phyloP scores from a whole-genome alignment of 1,140 invertebrate species.

The Bactericera cockerelli region DNA sequence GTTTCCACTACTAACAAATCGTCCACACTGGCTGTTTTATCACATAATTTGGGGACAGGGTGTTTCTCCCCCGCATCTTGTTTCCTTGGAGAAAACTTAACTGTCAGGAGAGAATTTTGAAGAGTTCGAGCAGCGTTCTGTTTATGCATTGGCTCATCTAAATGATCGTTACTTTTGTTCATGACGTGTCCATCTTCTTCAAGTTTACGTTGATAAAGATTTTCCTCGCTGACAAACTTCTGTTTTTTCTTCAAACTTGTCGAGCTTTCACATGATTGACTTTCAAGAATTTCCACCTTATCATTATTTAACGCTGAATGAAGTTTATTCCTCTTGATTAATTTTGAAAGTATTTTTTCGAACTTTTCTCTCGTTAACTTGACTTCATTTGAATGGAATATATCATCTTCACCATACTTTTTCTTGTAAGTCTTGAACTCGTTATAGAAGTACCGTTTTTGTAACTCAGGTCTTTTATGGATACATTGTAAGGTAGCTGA shows the following conservation, averaged over 20 bases:
- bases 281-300: too few species aligned
- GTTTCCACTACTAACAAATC: too few species aligned
- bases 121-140: too few species aligned
- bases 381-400: background rate
- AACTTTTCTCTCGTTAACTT: background rate
- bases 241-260: background rate
- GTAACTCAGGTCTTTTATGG: constrained; percentile 2
- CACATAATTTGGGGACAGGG: too few species aligned
- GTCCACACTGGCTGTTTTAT: too few species aligned
- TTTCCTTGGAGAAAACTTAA: too few species aligned
- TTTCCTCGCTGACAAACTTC: constrained; percentile 1
- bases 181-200: background rate
- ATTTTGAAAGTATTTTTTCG: background rate
- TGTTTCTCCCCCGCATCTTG: too few species aligned
- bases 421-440: constrained; percentile 4
- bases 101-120: too few species aligned
- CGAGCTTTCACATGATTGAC: too few species aligned
- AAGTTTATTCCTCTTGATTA: background rate
- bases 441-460: background rate
- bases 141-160: too few species aligned
- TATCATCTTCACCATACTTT: background rate
- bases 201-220: background rate
- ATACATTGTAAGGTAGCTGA: background rate
- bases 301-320: too few species aligned
- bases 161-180: too few species aligned